Evolutionary conservation across 2,113 vertebrate genomes (phyloP).

Genomic region (Chionomys nivalis): DNA sequence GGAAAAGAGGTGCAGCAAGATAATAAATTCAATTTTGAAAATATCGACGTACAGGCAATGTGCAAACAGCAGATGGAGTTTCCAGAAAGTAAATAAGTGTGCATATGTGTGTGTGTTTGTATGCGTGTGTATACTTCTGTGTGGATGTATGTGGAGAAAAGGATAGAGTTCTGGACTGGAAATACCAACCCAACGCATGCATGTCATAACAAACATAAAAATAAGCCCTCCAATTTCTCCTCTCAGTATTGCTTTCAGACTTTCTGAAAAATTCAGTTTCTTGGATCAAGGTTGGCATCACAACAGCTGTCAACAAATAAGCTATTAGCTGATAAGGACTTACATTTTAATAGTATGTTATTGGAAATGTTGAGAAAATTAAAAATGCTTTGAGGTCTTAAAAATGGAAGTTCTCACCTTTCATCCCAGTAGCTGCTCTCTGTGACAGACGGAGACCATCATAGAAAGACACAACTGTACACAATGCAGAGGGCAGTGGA

Average conservation of each 20-base stretch:
- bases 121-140: background rate
- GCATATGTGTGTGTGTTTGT: background rate
- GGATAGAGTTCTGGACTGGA: background rate
- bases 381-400: background rate
- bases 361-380: background rate
- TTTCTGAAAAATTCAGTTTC: slow-evolving; percentile 15
- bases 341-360: background rate
- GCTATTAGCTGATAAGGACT: background rate
- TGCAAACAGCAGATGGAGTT: background rate
- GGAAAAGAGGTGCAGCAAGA: background rate
- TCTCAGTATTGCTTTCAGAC: background rate
- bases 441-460: background rate
- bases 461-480: background rate
- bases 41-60: background rate
- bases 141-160: background rate
- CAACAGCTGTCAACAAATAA: background rate
- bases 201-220: background rate
- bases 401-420: background rate
- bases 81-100: background rate
- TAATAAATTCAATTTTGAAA: background rate
- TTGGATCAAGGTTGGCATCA: background rate
- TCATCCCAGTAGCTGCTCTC: background rate
- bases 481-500: background rate
- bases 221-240: background rate
- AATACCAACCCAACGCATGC: background rate